These are phyloP conservation scores for Holacanthella duospinosa DNA, from an alignment of 2,888 invertebrate genomes.

Conservation along the genomic window DNA sequence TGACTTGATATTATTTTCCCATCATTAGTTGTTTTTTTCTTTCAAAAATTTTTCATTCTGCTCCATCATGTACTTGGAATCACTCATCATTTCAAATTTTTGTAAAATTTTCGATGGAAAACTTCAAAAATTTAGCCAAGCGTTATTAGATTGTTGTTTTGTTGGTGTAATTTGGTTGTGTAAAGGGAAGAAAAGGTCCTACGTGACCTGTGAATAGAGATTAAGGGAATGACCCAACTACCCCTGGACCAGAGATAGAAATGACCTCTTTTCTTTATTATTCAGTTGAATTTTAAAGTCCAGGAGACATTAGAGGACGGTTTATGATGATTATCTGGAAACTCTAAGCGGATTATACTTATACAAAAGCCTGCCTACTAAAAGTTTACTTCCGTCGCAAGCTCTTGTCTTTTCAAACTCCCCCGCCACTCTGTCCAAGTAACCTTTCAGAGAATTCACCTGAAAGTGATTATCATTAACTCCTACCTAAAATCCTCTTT, in stretches of 20 bases:
- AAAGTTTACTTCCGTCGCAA: neutral
- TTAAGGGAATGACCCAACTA: neutral
- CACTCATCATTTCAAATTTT: neutral
- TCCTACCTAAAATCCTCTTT: neutral
- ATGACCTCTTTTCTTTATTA: slow-evolving; percentile 1
- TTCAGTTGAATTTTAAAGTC: neutral
- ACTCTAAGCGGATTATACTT: neutral
- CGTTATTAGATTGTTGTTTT: too few species aligned
- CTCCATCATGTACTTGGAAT: too few species aligned
- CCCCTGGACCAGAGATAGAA: neutral
- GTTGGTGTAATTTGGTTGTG: too few species aligned
- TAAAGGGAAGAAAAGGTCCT: neutral
- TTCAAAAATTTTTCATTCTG: too few species aligned
- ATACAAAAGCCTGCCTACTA: neutral
- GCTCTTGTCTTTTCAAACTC: neutral
- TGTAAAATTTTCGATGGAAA: neutral
- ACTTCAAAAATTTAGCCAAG: too few species aligned
- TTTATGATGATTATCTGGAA: slow-evolving; percentile 1
- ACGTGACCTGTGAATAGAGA: neutral
- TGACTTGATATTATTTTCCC: neutral
- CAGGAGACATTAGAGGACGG: too few species aligned
- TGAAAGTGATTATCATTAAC: neutral
- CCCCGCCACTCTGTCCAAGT: neutral
- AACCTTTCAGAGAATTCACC: too few species aligned
- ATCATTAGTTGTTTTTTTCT: neutral